A percentile compares a stretch with the other conserved stretches of the same genome.
Conservation (phyloP, 2,797 vertebrate species). For the Acrossocheilus wenchowensis region DNA sequence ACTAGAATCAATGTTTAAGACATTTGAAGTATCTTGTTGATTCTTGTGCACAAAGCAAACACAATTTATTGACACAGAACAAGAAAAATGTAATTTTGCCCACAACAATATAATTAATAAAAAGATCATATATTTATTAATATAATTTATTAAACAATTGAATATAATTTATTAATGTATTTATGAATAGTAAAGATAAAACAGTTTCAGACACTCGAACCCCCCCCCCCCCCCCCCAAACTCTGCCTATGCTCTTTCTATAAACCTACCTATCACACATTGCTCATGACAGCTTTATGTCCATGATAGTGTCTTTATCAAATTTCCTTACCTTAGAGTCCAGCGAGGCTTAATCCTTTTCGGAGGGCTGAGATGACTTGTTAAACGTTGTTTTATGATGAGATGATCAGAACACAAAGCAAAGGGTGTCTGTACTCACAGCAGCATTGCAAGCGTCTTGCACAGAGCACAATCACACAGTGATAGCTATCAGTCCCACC, state of each 20-base stretch:
- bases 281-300: conserved; percentile 55
- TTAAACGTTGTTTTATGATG: conserved; percentile 37
- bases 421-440: conserved; percentile 36
- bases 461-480: conserved; percentile 55
- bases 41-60: neutral
- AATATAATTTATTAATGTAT: neutral
- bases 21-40: conserved; percentile 5
- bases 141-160: neutral
- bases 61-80: neutral
- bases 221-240: conserved; percentile 28
- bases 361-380: conserved; percentile 36
- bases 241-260: conserved; percentile 40
- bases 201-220: conserved; percentile 3
- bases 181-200: conserved; percentile 14
- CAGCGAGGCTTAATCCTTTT: conserved; percentile 39
- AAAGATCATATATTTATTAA: neutral
- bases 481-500: conserved; percentile 37
- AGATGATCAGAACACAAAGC: conserved; percentile 34
- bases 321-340: conserved; percentile 44
- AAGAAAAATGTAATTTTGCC: neutral
- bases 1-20: neutral
- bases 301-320: conserved; percentile 56
- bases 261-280: conserved; percentile 49
- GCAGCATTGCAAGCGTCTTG: conserved; percentile 48
- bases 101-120: neutral